These are phyloP conservation scores for Mormyrus hasselquistii DNA, from an alignment of 2,797 vertebrate genomes.

Conservation along the genomic window DNA sequence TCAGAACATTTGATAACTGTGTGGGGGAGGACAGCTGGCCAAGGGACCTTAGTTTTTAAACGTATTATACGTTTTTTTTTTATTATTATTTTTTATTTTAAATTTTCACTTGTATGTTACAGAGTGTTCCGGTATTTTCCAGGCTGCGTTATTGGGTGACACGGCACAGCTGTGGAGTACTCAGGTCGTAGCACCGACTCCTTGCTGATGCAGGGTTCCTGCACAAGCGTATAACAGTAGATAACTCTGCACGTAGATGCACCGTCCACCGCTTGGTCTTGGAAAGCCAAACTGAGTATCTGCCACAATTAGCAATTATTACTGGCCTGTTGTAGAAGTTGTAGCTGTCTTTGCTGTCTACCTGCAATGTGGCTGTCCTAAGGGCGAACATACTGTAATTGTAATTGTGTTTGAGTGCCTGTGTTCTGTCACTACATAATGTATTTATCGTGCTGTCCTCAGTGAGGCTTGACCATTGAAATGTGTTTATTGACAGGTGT, in stretches of 20 bases:
- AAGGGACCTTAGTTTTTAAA: conserved; percentile 8
- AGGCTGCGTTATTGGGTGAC: neutral
- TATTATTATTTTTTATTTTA: neutral
- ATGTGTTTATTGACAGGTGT: neutral
- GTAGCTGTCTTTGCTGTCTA: neutral
- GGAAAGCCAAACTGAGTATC: neutral
- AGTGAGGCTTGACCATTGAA: conserved; percentile 6
- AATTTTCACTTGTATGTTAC: conserved; percentile 35
- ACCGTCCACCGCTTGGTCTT: neutral
- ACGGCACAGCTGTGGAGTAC: conserved; percentile 14
- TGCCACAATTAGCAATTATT: neutral
- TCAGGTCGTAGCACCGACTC: neutral
- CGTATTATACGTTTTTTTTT: conserved; percentile 49
- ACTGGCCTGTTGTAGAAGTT: neutral
- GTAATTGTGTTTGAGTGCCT: neutral
- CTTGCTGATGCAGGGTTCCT: neutral
- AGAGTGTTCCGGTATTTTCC: conserved; percentile 22
- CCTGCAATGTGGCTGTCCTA: neutral
- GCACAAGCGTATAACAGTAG: neutral
- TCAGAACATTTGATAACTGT: conserved; percentile 1
- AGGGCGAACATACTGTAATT: neutral
- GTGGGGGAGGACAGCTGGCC: neutral
- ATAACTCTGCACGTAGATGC: neutral
- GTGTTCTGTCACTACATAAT: neutral
- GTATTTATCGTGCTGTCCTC: neutral